A percentile compares a stretch with the other conserved stretches of the same genome.
Conservation (phyloP, 1,140 invertebrate genomes). For the Listronotus oregonensis region DNA sequence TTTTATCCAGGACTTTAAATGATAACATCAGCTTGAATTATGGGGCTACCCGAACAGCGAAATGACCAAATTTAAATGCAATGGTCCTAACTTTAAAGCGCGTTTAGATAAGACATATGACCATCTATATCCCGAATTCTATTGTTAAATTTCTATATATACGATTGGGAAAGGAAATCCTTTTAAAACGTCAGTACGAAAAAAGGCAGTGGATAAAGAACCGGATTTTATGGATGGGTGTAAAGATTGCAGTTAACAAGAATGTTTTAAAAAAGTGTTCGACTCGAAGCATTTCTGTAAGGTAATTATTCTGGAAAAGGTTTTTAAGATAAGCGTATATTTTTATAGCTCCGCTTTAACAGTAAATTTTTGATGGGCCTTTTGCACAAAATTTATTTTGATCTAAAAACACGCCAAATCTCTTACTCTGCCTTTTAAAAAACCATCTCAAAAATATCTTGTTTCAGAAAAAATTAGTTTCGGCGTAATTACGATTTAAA, state of each 20-base stretch:
- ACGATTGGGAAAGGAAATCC: conserved; percentile 34
- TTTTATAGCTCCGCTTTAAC: no score
- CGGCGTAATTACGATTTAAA: no score
- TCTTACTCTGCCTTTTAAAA: no score
- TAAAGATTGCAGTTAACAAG: conserved; percentile 13
- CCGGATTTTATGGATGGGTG: conserved; percentile 28
- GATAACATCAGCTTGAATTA: conserved; percentile 35
- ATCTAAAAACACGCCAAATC: no score
- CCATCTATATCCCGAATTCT: conserved; percentile 46
- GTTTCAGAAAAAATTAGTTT: no score
- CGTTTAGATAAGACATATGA: conserved; percentile 53
- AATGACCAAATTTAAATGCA: conserved; percentile 55
- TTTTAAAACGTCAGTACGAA: conserved; percentile 30
- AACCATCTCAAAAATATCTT: no score
- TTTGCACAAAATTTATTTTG: no score
- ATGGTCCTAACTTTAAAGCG: conserved; percentile 50
- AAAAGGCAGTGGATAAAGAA: conserved; percentile 23
- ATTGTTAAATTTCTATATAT: conserved; percentile 43
- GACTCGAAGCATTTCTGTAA: no score
- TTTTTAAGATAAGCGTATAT: no score
- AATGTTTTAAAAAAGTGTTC: no score
- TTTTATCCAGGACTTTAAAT: conserved; percentile 8
- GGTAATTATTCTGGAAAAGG: no score
- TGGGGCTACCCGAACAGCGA: conserved; percentile 15
- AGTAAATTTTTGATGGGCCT: no score